These are phyloP conservation scores for Anas acuta DNA, from an alignment of 2,797 vertebrate species.

Conservation along the genomic window DNA sequence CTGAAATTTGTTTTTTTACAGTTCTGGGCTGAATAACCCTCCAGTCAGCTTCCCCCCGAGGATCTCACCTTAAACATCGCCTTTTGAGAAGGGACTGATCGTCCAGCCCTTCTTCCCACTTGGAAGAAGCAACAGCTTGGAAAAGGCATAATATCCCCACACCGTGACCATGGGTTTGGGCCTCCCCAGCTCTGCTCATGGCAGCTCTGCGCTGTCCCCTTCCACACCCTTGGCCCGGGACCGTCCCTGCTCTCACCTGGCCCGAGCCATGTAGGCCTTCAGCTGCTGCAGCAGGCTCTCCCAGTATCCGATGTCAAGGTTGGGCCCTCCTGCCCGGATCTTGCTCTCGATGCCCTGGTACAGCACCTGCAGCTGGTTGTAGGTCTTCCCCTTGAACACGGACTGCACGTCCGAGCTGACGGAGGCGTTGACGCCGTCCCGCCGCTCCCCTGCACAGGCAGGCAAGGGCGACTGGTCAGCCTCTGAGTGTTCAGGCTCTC, in stretches of 20 bases:
- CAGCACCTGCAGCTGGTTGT: constrained; percentile 94
- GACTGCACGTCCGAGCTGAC: constrained; percentile 94
- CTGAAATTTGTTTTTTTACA: not conserved
- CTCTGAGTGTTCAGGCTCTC: fast-evolving
- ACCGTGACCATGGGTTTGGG: not conserved
- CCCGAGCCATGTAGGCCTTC: constrained; percentile 95
- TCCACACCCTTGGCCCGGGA: not conserved
- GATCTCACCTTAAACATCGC: not conserved
- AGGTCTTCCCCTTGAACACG: constrained; percentile 98
- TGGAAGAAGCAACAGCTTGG: not conserved
- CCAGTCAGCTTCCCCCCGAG: not conserved
- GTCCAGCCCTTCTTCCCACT: not conserved
- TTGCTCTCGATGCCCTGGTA: constrained; percentile 94
- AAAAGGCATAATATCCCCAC: not conserved
- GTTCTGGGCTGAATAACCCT: not conserved
- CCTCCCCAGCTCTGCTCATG: fast-evolving
- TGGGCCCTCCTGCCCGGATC: constrained; percentile 92
- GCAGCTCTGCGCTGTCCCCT: not conserved
- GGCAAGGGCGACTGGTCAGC: fast-evolving
- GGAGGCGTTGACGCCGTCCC: constrained; percentile 95
- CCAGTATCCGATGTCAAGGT: constrained; percentile 98
- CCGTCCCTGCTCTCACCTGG: constrained; percentile 79
- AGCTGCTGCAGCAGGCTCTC: constrained; percentile 96
- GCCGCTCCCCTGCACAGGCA: constrained; percentile 86
- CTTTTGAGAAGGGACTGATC: fast-evolving